Conservation (phyloP, 2,797 vertebrate genomes). For the Acanthopagrus latus region DNA sequence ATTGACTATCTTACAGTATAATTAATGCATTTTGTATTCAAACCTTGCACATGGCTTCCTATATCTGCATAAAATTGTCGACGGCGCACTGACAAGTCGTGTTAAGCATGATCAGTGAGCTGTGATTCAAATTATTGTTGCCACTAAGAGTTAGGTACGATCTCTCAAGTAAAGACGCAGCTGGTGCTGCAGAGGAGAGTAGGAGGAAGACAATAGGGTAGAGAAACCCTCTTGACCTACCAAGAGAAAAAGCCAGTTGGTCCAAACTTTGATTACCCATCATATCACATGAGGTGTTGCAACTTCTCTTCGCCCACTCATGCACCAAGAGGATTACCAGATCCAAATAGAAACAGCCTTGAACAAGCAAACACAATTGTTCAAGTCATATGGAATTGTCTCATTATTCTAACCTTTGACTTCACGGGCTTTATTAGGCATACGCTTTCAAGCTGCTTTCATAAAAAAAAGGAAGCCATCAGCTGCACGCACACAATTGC, state of each 20-base stretch:
- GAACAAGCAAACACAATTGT: slow-evolving; percentile 27
- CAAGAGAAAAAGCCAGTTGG: slow-evolving; percentile 21
- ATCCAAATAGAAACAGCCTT: slow-evolving; percentile 38
- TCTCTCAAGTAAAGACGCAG: slow-evolving; percentile 24
- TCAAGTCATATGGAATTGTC: slow-evolving; percentile 21
- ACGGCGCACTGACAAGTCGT: slow-evolving; percentile 47
- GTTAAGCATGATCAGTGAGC: slow-evolving; percentile 39
- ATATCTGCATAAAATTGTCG: slow-evolving; percentile 40
- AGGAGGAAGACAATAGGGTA: slow-evolving; percentile 43
- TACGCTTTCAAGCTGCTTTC: neutral
- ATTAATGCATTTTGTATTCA: slow-evolving; percentile 36
- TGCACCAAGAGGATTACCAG: slow-evolving; percentile 33
- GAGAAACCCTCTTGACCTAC: slow-evolving; percentile 49
- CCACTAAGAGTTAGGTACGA: slow-evolving; percentile 34
- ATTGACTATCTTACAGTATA: slow-evolving; percentile 34
- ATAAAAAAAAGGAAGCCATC: neutral
- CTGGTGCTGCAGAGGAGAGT: slow-evolving; percentile 39
- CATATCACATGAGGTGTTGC: slow-evolving; percentile 50
- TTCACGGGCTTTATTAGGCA: slow-evolving; percentile 17
- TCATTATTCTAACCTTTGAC: slow-evolving; percentile 42
- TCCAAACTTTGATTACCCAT: slow-evolving; percentile 64
- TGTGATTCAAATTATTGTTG: slow-evolving; percentile 52
- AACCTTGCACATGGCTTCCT: slow-evolving; percentile 16
- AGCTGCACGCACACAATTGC: neutral
- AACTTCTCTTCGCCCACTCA: slow-evolving; percentile 44